Evolutionary conservation across 2,797 vertebrate genomes (phyloP).

Genomic region (Siniperca obscura): DNA sequence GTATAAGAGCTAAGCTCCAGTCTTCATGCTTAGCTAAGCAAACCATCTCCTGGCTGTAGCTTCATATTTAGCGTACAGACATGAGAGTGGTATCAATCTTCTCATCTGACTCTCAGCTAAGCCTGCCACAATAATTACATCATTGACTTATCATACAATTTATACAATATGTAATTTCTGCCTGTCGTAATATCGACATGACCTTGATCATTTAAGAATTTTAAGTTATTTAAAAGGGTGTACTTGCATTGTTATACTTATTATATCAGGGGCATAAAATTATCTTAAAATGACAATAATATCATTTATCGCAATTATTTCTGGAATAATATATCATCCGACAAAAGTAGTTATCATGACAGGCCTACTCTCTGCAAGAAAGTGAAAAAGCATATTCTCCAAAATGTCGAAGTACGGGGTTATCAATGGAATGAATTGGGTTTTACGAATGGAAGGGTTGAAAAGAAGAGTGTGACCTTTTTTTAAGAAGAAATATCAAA

Average conservation of each 20-base stretch:
- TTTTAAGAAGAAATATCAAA: neutral
- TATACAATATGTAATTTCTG: no score
- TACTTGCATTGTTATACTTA: no score
- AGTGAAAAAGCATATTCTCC: neutral
- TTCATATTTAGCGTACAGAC: neutral
- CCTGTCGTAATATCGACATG: no score
- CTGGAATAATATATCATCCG: no score
- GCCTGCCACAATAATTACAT: no score
- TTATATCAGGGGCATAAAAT: no score
- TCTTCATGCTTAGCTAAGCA: constrained; percentile 1
- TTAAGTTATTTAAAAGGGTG: no score
- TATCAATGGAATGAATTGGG: neutral
- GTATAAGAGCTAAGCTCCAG: neutral
- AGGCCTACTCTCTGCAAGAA: neutral
- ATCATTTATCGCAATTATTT: no score
- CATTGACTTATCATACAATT: no score
- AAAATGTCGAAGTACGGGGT: neutral
- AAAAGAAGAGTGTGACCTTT: neutral
- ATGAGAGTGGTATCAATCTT: neutral
- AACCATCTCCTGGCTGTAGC: neutral
- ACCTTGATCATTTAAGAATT: no score
- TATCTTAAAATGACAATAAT: no score
- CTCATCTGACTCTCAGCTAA: neutral
- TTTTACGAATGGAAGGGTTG: neutral
- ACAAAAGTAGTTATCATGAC: no score